Conservation (phyloP, 2,888 invertebrate genomes). For the Chaetoderma sp. region DNA sequence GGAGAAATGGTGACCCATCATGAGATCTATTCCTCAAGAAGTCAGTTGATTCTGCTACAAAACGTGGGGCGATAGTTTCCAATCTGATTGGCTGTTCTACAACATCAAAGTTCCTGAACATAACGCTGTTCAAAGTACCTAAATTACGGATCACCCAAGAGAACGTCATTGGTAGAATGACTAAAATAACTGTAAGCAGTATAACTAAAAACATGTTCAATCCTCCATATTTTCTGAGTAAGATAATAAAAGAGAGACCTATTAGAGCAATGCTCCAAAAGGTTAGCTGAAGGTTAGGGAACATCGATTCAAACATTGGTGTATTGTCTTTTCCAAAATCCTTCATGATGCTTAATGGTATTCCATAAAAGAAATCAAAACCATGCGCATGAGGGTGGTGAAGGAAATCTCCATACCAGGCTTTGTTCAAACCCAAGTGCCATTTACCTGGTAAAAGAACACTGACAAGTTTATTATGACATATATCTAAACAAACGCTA, state of each 20-base stretch:
- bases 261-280: neutral
- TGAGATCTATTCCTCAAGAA: slow-evolving; percentile 50
- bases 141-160: slow-evolving; percentile 31
- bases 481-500: no score
- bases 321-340: slow-evolving; percentile 44
- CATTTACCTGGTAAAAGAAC: slow-evolving; percentile 69
- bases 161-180: slow-evolving; percentile 23
- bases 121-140: slow-evolving; percentile 53
- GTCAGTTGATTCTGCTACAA: slow-evolving; percentile 52
- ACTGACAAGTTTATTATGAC: no score
- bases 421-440: slow-evolving; percentile 71
- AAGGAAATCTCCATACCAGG: slow-evolving; percentile 50
- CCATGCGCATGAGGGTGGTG: slow-evolving; percentile 69
- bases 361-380: slow-evolving; percentile 70
- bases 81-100: slow-evolving; percentile 72
- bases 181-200: slow-evolving; percentile 6
- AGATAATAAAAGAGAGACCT: neutral
- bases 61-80: slow-evolving; percentile 61
- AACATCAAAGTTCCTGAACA: slow-evolving; percentile 67
- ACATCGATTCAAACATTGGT: slow-evolving; percentile 36
- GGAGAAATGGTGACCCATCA: slow-evolving; percentile 68
- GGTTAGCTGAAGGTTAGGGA: neutral
- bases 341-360: slow-evolving; percentile 67
- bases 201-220: neutral
- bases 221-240: slow-evolving; percentile 21